Base-by-base conservation (phyloP, 2,797 vertebrate species). In the Emys orbicularis region DNA sequence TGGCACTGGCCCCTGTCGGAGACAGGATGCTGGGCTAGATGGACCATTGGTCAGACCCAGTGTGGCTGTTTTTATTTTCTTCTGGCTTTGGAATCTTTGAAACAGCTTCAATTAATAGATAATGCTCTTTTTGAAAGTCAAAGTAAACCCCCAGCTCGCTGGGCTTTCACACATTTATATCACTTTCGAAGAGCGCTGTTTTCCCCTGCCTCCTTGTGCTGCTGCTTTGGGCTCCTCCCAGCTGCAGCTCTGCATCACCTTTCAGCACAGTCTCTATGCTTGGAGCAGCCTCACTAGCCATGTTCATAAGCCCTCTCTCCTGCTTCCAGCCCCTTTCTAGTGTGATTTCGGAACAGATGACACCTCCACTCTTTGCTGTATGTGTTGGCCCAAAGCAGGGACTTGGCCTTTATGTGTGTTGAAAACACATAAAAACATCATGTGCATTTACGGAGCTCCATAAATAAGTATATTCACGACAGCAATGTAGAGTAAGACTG, bases 381-480 rank as follows among this genome's bases (percentile, higher is more conserved):
- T 2, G 1, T 31, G 3, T 72, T 72, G 65, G 5, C 37, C 19
- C 19, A 54, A 29, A 61, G 34, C 72, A 0, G 54, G 1, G 0
- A 72, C 82, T 83, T 72, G 13, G 52, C 77, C 93, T 95, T 87
- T 54, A 41, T 83, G 88, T 18, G 86, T 21, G 83, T 52, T 76
- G 1, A 25, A 86, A 29, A 53, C 52, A 53, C 52, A 53, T 23
- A 23, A 34, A 31, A 59, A 59, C 29, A 31, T 5, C 2, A 4
- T 6, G 19, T 72, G n/a, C 37, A 23, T 41, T 41, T 23, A 72
- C 2, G 21, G n/a, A 72, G n/a, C n/a, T 5, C n/a, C 21, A 23
- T 23, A 88, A 92, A 92, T 79, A 81, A 95, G 65, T 19, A 9
- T 79, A 16, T 50, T 12, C 96, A 92, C 37, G 68, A 47, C 49